phyloP scores from a whole-genome alignment of 2,888 invertebrate species.

The Lasioglossum calceatum region DNA sequence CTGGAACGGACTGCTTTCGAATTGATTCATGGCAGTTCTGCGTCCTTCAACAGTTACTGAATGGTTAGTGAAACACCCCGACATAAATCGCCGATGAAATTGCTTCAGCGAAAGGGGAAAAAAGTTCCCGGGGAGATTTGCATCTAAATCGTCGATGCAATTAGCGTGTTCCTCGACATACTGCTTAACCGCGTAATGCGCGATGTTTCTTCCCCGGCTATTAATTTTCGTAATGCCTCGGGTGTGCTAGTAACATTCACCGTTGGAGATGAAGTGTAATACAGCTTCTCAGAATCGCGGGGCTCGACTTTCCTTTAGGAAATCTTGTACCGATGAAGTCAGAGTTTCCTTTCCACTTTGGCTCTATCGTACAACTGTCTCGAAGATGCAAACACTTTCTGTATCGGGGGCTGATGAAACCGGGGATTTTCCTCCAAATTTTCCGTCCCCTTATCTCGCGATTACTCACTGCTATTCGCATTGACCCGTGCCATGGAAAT shows the following conservation, averaged over 20 bases:
- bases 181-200: slow-evolving; percentile 45
- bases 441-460: slow-evolving; percentile 31
- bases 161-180: slow-evolving; percentile 43
- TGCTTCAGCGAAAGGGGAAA: slow-evolving; percentile 28
- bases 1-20: neutral
- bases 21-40: neutral
- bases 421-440: slow-evolving; percentile 39
- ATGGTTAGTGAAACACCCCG: slow-evolving; percentile 1
- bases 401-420: neutral
- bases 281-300: slow-evolving; percentile 2
- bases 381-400: neutral
- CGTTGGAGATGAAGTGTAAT: neutral
- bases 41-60: neutral
- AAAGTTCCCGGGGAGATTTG: slow-evolving; percentile 45
- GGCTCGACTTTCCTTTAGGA: neutral
- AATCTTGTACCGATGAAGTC: neutral
- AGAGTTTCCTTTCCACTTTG: neutral
- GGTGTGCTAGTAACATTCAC: neutral
- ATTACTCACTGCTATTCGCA: slow-evolving; percentile 1
- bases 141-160: slow-evolving; percentile 53
- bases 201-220: slow-evolving; percentile 26
- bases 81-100: slow-evolving; percentile 27
- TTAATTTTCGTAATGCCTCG: slow-evolving; percentile 26
- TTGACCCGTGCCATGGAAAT: neutral
- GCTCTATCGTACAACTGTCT: slow-evolving; percentile 8